A percentile compares a stretch with the other conserved stretches of the same genome.
phyloP scores from a whole-genome alignment of 2,888 invertebrate genomes.

The Cantharis flavilabris region DNA sequence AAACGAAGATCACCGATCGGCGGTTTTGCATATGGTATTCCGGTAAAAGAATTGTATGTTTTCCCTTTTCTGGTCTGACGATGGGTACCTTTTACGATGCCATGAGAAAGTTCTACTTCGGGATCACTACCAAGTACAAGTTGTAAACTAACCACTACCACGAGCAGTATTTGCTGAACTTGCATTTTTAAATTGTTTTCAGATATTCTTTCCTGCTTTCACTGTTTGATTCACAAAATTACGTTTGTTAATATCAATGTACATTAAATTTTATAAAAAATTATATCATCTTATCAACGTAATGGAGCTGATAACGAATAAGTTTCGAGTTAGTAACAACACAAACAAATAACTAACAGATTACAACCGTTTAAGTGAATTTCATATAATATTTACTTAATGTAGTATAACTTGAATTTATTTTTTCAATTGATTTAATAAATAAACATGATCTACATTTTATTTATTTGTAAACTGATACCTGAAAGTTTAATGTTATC shows the following conservation, averaged over 20 bases:
- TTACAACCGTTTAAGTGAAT: too few species aligned
- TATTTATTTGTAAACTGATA: too few species aligned
- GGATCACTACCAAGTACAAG: background rate
- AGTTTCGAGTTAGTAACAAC: too few species aligned
- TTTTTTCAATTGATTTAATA: too few species aligned
- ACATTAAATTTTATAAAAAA: background rate
- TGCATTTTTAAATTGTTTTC: background rate
- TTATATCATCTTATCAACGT: too few species aligned
- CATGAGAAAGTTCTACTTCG: background rate
- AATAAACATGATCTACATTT: too few species aligned
- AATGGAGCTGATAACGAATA: too few species aligned
- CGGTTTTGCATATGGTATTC: conserved; percentile 67
- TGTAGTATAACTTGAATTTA: too few species aligned
- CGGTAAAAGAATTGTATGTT: conserved; percentile 64
- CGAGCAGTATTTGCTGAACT: background rate
- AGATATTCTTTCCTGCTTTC: background rate
- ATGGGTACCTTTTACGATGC: background rate
- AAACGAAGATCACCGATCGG: conserved; percentile 67
- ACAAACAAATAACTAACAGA: too few species aligned
- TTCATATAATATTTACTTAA: too few species aligned
- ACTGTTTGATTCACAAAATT: background rate
- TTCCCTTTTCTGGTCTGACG: conserved; percentile 60
- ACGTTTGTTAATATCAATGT: background rate
- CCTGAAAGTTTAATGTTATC: too few species aligned
- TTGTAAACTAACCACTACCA: background rate